These are phyloP conservation scores for Mechanitis mazaeus DNA, from an alignment of 2,888 invertebrate genomes.

Conservation along the genomic window DNA sequence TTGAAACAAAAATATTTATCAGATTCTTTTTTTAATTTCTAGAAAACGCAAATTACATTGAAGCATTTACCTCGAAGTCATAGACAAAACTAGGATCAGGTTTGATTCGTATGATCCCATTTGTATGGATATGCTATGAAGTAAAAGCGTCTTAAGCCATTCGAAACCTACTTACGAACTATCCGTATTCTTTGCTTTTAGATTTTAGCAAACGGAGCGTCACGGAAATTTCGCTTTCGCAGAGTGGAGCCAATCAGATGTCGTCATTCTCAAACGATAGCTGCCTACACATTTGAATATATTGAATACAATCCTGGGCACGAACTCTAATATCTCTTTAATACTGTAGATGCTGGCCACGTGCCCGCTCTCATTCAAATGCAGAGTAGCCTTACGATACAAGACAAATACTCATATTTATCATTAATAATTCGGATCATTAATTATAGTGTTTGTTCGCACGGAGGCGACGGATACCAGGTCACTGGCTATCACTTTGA, in stretches of 20 bases:
- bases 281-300: constrained; percentile 24
- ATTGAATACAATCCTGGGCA: constrained; percentile 11
- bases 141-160: too few relatives aligned
- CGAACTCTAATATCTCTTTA: constrained; percentile 21
- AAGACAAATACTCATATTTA: constrained; percentile 16
- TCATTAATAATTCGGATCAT: constrained; percentile 10
- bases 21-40: too few relatives aligned
- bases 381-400: constrained; percentile 18
- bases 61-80: too few relatives aligned
- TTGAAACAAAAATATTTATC: too few relatives aligned
- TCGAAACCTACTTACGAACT: too few relatives aligned
- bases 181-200: too few relatives aligned
- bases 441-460: constrained; percentile 12
- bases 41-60: too few relatives aligned
- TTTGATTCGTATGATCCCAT: too few relatives aligned
- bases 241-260: constrained; percentile 11
- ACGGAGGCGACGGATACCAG: too few relatives aligned
- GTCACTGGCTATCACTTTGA: too few relatives aligned
- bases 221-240: constrained; percentile 2
- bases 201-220: neutral
- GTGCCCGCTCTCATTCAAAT: constrained; percentile 27
- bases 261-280: constrained; percentile 11
- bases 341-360: constrained; percentile 29
- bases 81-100: too few relatives aligned
- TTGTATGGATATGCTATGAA: too few relatives aligned